Conservation (phyloP, 2,888 invertebrate species). For the Aphidoletes aphidimyza region DNA sequence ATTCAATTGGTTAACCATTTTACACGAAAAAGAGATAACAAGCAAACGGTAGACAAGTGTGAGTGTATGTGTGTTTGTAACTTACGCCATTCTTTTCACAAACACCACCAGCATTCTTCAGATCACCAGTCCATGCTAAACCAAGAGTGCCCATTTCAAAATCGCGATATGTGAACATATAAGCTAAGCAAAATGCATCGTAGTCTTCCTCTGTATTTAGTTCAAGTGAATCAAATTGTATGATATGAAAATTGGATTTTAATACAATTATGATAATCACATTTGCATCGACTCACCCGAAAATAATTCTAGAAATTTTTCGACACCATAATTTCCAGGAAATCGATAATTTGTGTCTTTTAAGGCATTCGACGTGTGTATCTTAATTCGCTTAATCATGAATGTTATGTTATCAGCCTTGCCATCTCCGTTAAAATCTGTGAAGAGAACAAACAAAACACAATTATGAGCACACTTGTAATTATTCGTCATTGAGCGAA, state of each 20-base stretch:
- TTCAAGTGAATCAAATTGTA: conserved; percentile 57
- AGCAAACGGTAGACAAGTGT: too few relatives aligned
- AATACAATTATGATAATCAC: conserved; percentile 29
- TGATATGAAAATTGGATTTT: too few relatives aligned
- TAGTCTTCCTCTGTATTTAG: conserved; percentile 90
- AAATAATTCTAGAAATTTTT: conserved; percentile 97
- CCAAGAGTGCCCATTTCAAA: conserved; percentile 97
- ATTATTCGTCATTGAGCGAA: not conserved
- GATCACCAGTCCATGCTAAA: conserved; percentile 96
- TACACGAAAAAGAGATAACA: too few relatives aligned
- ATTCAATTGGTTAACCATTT: too few relatives aligned
- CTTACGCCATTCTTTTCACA: conserved; percentile 96
- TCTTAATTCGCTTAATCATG: conserved; percentile 95
- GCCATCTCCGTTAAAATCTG: conserved; percentile 94
- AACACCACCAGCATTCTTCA: conserved; percentile 96
- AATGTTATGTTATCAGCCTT: conserved; percentile 92
- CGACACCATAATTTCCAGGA: conserved; percentile 96
- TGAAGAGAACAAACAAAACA: conserved; percentile 62
- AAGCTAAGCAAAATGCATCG: conserved; percentile 97
- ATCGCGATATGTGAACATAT: conserved; percentile 97
- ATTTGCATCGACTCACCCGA: conserved; percentile 74
- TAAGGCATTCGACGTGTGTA: conserved; percentile 86
- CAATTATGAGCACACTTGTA: too few relatives aligned
- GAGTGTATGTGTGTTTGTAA: too few relatives aligned
- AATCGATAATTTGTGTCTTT: conserved; percentile 89